phyloP scores from a whole-genome alignment of 2,888 invertebrate species.

The Conomelus anceps region DNA sequence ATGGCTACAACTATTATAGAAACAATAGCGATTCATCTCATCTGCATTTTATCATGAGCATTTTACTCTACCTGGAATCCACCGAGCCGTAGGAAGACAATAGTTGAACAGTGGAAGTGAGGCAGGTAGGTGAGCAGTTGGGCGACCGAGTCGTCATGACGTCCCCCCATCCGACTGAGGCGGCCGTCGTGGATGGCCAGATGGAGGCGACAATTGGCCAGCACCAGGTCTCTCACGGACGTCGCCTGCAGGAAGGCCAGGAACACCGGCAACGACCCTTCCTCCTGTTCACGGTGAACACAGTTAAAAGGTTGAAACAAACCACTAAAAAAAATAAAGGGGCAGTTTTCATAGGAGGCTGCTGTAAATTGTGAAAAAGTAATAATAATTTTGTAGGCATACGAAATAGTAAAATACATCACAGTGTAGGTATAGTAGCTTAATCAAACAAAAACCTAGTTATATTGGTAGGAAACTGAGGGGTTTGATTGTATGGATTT shows the following conservation, averaged over 20 bases:
- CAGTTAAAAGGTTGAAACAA: too few relatives aligned
- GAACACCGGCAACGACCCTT: slow-evolving; percentile 45
- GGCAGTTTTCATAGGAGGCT: too few relatives aligned
- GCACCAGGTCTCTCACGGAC: slow-evolving; percentile 47
- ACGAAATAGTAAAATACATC: background rate
- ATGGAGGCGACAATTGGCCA: slow-evolving; percentile 49
- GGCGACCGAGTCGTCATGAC: slow-evolving; percentile 42
- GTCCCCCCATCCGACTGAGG: slow-evolving; percentile 40
- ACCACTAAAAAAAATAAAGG: background rate
- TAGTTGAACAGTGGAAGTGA: slow-evolving; percentile 44
- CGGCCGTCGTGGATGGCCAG: slow-evolving; percentile 45
- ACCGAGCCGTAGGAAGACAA: slow-evolving; percentile 46
- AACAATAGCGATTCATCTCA: background rate
- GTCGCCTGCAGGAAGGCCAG: slow-evolving; percentile 47
- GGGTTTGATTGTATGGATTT: too few relatives aligned
- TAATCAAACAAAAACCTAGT: too few relatives aligned
- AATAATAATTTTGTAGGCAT: background rate
- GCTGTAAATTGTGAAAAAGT: too few relatives aligned
- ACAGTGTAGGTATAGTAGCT: too few relatives aligned
- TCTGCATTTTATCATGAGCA: background rate
- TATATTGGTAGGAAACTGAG: too few relatives aligned
- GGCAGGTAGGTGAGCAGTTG: slow-evolving; percentile 42
- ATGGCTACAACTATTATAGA: too few relatives aligned
- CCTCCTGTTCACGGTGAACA: too few relatives aligned
- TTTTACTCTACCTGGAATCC: slow-evolving; percentile 45